These are phyloP conservation scores for Oncorhynchus mykiss DNA, from an alignment of 2,113 vertebrate genomes.

Conservation along the genomic window DNA sequence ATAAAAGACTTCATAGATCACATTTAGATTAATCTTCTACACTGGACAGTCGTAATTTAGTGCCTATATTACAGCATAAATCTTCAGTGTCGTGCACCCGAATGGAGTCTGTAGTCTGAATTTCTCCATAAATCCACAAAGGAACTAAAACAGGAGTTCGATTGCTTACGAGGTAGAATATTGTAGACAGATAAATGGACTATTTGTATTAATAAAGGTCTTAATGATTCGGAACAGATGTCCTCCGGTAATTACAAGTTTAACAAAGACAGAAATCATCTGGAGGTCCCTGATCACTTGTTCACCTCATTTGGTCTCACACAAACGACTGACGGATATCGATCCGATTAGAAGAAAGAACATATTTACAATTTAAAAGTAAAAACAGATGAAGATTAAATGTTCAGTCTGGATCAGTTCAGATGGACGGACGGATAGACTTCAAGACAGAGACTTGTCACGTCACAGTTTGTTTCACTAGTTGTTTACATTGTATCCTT, in stretches of 20 bases:
- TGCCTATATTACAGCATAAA: constrained; percentile 4
- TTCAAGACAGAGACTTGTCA: background rate
- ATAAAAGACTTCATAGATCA: constrained; percentile 16
- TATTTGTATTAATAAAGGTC: background rate
- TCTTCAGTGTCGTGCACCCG: background rate
- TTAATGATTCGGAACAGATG: constrained; percentile 4
- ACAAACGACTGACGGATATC: background rate
- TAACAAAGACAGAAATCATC: constrained; percentile 13
- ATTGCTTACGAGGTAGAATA: background rate
- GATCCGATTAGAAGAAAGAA: background rate
- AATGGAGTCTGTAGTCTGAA: background rate
- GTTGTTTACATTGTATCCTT: constrained; percentile 22
- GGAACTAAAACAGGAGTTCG: background rate
- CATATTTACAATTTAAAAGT: background rate
- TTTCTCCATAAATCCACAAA: constrained; percentile 1
- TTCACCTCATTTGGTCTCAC: background rate
- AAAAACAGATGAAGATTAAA: background rate
- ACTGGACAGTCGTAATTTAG: background rate
- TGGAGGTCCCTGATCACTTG: constrained; percentile 4
- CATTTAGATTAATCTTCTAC: constrained; percentile 14
- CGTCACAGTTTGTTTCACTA: background rate
- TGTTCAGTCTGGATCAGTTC: background rate
- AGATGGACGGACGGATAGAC: background rate
- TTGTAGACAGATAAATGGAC: background rate
- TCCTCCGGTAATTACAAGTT: constrained; percentile 11